Base-by-base conservation (phyloP, 1,140 invertebrate genomes). In the Eurytemora carolleeae region DNA sequence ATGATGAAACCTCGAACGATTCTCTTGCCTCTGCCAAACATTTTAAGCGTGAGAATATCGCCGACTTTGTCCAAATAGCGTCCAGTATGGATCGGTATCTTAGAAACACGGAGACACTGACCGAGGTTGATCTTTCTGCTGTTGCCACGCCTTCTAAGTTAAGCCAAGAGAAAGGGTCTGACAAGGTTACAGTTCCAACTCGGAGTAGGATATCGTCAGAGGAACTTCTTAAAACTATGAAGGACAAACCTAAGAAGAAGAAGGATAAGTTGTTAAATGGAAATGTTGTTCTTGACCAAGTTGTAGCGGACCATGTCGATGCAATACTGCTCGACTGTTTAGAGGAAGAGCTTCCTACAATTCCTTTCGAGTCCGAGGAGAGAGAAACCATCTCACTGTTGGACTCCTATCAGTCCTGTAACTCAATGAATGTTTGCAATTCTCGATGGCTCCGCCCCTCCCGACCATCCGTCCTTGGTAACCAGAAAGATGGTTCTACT, bases 311-410 rank as follows among this genome's bases (percentile, higher is more conserved):
- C 21, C 24, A 59, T 31, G 58, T 59, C 18, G 58, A 59, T 31
- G 22, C 58, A 44, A 19, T 59, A 17, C 21, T 59, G 3, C 21
- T 59, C 18, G 58, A 59, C 22, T 59, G 58, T 25, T 19, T 59
- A n/a, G 58, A 59, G n/a, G 58, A 59, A 16, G 58, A 59, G 25
- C 58, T 59, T 2, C 58, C 58, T 19, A 59, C 22, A 26, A 25
- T 59, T 19, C 19, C 25, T 31, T 18, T 59, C 22, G 58, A 59
- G n/a, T n/a, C n/a, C 7, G 31, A 44, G 7, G 31, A 44, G 31
- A 12, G 7, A 44, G 31, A 44, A 12, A n/a, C n/a, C n/a, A n/a
- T 44, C 7, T 44, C 31, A 12, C 31, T 44, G n/a, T 7, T 44
- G 7, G n/a, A 7, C 31, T 12, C 31, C n/a, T 44, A 44, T n/a